A percentile compares a stretch with the other conserved stretches of the same genome.
phyloP scores from a whole-genome alignment of 2,797 vertebrate genomes.

The Fistularia tabacaria region DNA sequence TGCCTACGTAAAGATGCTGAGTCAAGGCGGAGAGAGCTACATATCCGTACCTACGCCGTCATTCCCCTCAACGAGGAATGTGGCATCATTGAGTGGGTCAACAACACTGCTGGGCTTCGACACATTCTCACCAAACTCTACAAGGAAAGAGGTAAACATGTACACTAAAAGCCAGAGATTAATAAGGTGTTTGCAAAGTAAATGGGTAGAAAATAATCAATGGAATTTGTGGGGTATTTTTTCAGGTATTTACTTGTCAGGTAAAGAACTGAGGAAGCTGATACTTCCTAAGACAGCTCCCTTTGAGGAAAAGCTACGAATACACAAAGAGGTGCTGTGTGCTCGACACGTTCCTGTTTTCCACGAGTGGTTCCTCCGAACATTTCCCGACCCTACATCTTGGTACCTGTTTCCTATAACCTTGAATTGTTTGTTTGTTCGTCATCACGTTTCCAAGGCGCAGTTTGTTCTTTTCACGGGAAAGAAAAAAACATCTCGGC shows the following conservation, averaged over 20 bases:
- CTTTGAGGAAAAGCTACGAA: constrained; percentile 86
- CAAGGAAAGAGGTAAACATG: constrained; percentile 88
- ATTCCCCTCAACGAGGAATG: constrained; percentile 97
- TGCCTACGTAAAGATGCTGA: constrained; percentile 96
- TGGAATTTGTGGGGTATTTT: background rate
- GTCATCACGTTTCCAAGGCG: background rate
- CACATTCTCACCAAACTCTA: constrained; percentile 95
- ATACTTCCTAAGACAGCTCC: constrained; percentile 89
- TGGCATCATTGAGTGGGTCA: constrained; percentile 98
- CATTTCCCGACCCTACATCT: constrained; percentile 93
- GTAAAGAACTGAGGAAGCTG: constrained; percentile 89
- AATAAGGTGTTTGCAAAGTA: background rate
- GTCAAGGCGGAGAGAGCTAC: constrained; percentile 92
- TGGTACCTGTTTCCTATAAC: constrained; percentile 70
- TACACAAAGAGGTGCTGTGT: constrained; percentile 88
- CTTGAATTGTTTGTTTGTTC: background rate
- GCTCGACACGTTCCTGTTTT: constrained; percentile 89
- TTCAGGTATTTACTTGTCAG: constrained; percentile 87
- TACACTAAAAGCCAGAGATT: too few species aligned
- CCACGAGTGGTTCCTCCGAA: constrained; percentile 95
- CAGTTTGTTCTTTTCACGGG: background rate
- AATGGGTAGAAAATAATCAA: too few species aligned
- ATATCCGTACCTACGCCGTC: constrained; percentile 94
- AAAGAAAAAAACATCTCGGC: too few species aligned
- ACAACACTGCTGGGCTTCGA: constrained; percentile 91